Conservation (phyloP, 2,797 vertebrate genomes). For the Rhinoraja longicauda region DNA sequence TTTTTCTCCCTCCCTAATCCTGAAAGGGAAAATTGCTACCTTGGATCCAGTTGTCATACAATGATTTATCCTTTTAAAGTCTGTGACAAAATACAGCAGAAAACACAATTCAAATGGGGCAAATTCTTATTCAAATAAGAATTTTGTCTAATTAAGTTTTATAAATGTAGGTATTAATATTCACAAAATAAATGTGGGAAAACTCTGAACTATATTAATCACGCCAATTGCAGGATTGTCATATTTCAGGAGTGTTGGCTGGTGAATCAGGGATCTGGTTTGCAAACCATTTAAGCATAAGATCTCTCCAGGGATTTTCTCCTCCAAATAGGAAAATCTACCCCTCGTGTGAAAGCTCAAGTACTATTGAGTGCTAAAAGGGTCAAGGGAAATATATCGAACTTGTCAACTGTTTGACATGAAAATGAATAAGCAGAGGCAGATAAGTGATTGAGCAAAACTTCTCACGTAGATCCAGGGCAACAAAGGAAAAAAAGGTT, state of each 20-base stretch:
- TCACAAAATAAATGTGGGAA: background rate
- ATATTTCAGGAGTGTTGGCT: background rate
- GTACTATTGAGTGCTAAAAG: background rate
- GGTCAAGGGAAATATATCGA: conserved; percentile 1
- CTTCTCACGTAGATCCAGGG: background rate
- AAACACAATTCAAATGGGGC: background rate
- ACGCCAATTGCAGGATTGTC: too few species aligned
- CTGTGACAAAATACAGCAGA: conserved; percentile 15
- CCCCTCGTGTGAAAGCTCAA: conserved; percentile 11
- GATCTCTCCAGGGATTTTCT: background rate
- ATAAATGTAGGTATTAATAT: background rate
- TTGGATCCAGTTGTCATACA: background rate
- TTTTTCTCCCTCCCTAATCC: background rate
- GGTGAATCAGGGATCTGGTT: background rate
- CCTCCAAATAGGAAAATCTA: background rate
- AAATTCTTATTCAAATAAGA: background rate
- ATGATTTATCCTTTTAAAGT: background rate
- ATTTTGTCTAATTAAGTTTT: background rate
- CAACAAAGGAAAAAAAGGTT: background rate
- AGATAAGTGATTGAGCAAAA: background rate
- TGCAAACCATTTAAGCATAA: background rate
- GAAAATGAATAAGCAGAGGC: conserved; percentile 12
- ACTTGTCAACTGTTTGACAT: conserved; percentile 6
- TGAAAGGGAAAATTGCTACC: background rate
- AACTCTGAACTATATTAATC: background rate